Base-by-base conservation (phyloP, 1,140 invertebrate genomes). In the Ips nitidus region DNA sequence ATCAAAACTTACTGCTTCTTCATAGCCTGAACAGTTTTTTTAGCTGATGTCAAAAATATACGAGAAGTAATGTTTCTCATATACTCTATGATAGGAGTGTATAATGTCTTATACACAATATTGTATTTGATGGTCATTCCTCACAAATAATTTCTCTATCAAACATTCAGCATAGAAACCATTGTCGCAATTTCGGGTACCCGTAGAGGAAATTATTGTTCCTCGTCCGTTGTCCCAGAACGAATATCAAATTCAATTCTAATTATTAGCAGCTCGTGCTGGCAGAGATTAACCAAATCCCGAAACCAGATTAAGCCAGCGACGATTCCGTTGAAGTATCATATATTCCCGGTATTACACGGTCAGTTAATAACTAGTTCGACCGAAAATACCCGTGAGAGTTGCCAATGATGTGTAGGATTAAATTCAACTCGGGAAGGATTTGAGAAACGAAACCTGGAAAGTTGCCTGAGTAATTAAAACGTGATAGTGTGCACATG, bases 341-440 rank as follows among this genome's bases (percentile, higher is more conserved):
- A 50, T 50, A 50, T 50, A 50, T 50, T 50, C 45, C 22, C 45
- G 45, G 45, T 8, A 50, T 50, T 50, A 50, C 45, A 50, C 45
- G 45, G 45, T 8, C 45, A 50, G 45, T 50, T 50, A 50, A 50
- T 50, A 50, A 8, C 45, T 50, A 6, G 6, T 50, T 50, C 45
- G 45, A 50, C 45, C 45, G 45, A 50, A 50, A 50, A 50, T 50
- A 50, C 45, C 45, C 45, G 45, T 50, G 45, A 50, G 45, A 50
- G 45, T 22, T 50, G 45, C 45, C 45, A 50, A 50, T 50, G 45
- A 50, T 50, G 45, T 50, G 45, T 50, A 6, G 52, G 52, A 55
- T 55, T 55, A 55, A 55, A 36, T 55, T 55, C 52, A 55, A 37
- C 37, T 55, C 52, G 8, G 5, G 37, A 22, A 8, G 52, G 36